Evolutionary conservation across 2,888 invertebrate genomes (phyloP).

Genomic region (Taenaris catops): DNA sequence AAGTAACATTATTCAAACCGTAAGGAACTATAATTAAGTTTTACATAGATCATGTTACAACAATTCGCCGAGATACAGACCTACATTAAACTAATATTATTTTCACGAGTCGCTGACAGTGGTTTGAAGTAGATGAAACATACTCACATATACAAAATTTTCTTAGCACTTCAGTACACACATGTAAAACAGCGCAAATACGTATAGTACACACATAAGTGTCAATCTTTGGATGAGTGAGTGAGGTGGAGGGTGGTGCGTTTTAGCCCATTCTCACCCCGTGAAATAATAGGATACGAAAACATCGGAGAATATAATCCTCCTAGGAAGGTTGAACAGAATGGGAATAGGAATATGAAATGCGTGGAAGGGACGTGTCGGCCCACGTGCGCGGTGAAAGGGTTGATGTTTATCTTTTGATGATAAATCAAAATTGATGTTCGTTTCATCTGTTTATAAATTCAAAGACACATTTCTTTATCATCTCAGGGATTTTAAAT

Average conservation of each 20-base stretch:
- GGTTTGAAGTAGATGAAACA: conserved; percentile 74
- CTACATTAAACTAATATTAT: conserved; percentile 72
- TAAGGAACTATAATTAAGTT: conserved; percentile 21
- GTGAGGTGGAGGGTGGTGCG: conserved; percentile 70
- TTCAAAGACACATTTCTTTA: not conserved
- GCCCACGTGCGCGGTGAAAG: conserved; percentile 60
- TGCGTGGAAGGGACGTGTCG: conserved; percentile 66
- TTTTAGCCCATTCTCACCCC: conserved; percentile 78
- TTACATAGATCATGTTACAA: conserved; percentile 15
- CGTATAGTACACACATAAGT: conserved; percentile 38
- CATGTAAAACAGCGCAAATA: conserved; percentile 31
- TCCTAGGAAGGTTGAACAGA: conserved; percentile 72
- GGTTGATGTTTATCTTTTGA: conserved; percentile 69
- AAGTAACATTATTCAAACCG: not conserved
- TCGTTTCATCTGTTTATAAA: conserved; percentile 34
- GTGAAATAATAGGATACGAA: conserved; percentile 80
- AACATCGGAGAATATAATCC: conserved; percentile 79
- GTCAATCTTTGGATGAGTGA: conserved; percentile 49
- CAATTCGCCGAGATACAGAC: conserved; percentile 42
- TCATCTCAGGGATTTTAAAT: too few relatives aligned
- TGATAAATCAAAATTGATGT: conserved; percentile 61
- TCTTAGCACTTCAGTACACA: conserved; percentile 37
- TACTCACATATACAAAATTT: conserved; percentile 42
- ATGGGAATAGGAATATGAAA: conserved; percentile 77
- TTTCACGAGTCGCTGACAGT: conserved; percentile 79